phyloP scores from a whole-genome alignment of 1,140 invertebrate species.

The Ceratitis capitata region DNA sequence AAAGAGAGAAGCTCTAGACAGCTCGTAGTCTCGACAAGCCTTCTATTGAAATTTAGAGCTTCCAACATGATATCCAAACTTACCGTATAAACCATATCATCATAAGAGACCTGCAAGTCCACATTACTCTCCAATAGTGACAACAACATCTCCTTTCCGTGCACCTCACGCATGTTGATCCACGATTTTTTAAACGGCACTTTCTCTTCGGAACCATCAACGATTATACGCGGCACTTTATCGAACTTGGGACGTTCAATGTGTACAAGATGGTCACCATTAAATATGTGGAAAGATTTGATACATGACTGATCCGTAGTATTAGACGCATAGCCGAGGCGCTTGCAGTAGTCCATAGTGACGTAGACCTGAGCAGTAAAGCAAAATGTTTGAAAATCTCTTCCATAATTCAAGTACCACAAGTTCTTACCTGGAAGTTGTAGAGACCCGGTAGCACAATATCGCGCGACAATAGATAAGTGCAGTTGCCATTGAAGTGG shows the following conservation, averaged over 20 bases:
- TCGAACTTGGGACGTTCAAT: slow-evolving; percentile 64
- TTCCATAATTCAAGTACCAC: not conserved
- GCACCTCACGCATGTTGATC: slow-evolving; percentile 65
- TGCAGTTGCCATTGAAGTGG: slow-evolving; percentile 80
- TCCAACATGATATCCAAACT: not conserved
- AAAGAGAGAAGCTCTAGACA: too few relatives aligned
- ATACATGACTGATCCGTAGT: slow-evolving; percentile 52
- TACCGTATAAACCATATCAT: slow-evolving; percentile 66
- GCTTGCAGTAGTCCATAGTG: slow-evolving; percentile 60
- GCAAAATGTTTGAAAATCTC: not conserved
- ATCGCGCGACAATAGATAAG: slow-evolving; percentile 78
- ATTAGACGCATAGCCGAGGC: slow-evolving; percentile 47
- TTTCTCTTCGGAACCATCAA: slow-evolving; percentile 65
- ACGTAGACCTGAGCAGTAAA: slow-evolving; percentile 49
- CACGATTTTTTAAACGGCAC: slow-evolving; percentile 68
- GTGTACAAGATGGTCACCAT: slow-evolving; percentile 72
- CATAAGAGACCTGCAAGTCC: slow-evolving; percentile 67
- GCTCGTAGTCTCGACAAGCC: too few relatives aligned
- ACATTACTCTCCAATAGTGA: slow-evolving; percentile 66
- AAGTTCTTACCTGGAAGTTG: slow-evolving; percentile 71
- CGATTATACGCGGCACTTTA: slow-evolving; percentile 47
- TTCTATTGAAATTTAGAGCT: not conserved
- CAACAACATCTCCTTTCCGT: slow-evolving; percentile 67
- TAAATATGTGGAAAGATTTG: slow-evolving; percentile 69
- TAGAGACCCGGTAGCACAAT: slow-evolving; percentile 67